phyloP scores from a whole-genome alignment of 2,888 invertebrate species.

The Nasonia oneida region DNA sequence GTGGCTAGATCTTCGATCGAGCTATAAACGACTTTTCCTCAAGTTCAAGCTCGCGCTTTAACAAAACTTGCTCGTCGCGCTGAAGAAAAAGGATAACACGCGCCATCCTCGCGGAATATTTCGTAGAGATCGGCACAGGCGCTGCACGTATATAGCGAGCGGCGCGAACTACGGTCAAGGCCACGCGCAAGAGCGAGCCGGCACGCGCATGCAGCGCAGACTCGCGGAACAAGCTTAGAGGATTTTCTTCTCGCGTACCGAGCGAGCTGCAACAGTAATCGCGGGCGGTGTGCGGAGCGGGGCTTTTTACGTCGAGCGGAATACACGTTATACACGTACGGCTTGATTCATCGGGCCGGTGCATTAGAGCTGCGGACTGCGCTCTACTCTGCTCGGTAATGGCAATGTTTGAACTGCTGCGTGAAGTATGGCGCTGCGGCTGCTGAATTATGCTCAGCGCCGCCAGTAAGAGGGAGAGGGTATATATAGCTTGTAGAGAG shows the following conservation, averaged over 20 bases:
- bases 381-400: not conserved
- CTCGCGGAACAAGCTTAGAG: conserved; percentile 26
- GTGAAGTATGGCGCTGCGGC: conserved; percentile 1
- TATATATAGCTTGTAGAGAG: not conserved
- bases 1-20: not conserved
- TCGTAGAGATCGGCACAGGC: not conserved
- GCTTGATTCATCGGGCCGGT: not conserved
- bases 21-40: not conserved
- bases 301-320: conserved; percentile 1
- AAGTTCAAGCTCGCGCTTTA: not conserved
- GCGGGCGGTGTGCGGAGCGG: not conserved
- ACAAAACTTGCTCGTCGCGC: conserved; percentile 13
- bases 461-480: not conserved
- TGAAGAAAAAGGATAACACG: no score
- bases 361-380: not conserved
- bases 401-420: conserved; percentile 17
- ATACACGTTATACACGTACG: not conserved
- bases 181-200: conserved; percentile 19
- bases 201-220: not conserved
- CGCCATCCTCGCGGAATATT: not conserved
- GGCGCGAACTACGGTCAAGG: conserved; percentile 49
- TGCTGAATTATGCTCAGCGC: not conserved
- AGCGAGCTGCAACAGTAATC: conserved; percentile 10
- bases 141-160: not conserved
- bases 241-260: not conserved